phyloP scores from a whole-genome alignment of 2,888 invertebrate species.

The Silvanus unidentatus region DNA sequence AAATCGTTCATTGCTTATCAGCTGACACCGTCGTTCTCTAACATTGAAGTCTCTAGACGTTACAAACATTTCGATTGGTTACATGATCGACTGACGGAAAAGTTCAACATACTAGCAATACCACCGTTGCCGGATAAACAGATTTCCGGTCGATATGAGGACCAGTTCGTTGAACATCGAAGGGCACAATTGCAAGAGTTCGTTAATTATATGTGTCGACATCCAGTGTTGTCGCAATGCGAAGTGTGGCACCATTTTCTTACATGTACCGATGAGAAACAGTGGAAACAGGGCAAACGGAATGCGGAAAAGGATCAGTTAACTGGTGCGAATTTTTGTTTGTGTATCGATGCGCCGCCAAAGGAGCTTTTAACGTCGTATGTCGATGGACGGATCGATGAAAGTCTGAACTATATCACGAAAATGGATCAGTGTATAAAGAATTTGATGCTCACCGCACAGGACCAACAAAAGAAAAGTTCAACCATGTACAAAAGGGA shows the following conservation, averaged over 20 bases:
- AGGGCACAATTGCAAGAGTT: slow-evolving; percentile 92
- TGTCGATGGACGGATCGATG: slow-evolving; percentile 78
- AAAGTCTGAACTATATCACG: slow-evolving; percentile 73
- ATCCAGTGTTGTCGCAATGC: slow-evolving; percentile 87
- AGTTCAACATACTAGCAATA: slow-evolving; percentile 90
- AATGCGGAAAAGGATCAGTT: slow-evolving; percentile 92
- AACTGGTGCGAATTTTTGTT: slow-evolving; percentile 84
- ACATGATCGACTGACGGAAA: slow-evolving; percentile 87
- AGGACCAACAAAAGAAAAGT: slow-evolving; percentile 83
- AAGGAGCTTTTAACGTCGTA: slow-evolving; percentile 66
- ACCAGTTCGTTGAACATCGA: slow-evolving; percentile 92
- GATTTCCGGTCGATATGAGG: slow-evolving; percentile 81
- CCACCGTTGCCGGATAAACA: slow-evolving; percentile 98
- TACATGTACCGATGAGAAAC: slow-evolving; percentile 93
- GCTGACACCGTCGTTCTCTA: slow-evolving; percentile 89
- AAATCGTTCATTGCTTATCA: slow-evolving; percentile 98
- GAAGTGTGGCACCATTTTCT: slow-evolving; percentile 97
- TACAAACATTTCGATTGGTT: slow-evolving; percentile 99
- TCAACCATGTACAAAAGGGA: slow-evolving; percentile 83
- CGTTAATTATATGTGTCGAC: slow-evolving; percentile 93
- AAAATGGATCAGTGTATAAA: slow-evolving; percentile 85
- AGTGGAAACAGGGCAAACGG: slow-evolving; percentile 95
- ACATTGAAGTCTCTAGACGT: slow-evolving; percentile 86
- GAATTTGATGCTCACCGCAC: slow-evolving; percentile 69
- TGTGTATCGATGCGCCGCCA: slow-evolving; percentile 80